Evolutionary conservation across 2,797 vertebrate species (phyloP).

Genomic region (Leuciscus waleckii): DNA sequence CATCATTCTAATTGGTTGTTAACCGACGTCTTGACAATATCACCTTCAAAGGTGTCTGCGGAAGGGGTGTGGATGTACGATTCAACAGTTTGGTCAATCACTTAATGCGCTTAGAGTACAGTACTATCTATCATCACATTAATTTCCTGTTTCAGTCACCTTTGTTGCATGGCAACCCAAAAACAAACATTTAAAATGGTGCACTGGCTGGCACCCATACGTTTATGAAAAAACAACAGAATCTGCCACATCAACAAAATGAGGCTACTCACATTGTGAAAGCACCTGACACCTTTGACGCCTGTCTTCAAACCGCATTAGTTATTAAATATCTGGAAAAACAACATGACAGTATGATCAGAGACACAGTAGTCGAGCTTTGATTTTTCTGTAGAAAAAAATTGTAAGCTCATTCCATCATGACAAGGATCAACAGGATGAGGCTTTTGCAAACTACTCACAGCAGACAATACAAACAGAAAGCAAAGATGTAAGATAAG

Average conservation of each 20-base stretch:
- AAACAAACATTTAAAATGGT: conserved; percentile 27
- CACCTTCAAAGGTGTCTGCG: not conserved
- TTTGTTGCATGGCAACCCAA: conserved; percentile 35
- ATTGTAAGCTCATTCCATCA: not conserved
- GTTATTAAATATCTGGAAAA: conserved; percentile 33
- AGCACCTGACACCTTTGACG: conserved; percentile 16
- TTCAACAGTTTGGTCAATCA: conserved; percentile 15
- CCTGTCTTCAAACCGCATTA: not conserved
- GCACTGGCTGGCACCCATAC: not conserved
- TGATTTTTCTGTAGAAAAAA: too few relatives aligned
- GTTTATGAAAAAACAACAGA: conserved; percentile 1
- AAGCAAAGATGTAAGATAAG: not conserved
- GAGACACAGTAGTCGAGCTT: not conserved
- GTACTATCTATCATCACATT: conserved; percentile 2
- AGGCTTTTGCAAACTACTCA: not conserved
- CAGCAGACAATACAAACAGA: not conserved
- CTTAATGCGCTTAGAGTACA: not conserved
- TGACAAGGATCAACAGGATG: not conserved
- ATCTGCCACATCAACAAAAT: conserved; percentile 17
- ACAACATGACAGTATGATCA: not conserved
- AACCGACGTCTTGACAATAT: not conserved
- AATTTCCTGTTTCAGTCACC: conserved; percentile 10
- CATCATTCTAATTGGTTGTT: not conserved
- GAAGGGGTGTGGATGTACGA: not conserved
- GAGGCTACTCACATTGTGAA: conserved; percentile 18